These are phyloP conservation scores for Anoplopoma fimbria DNA, from an alignment of 2,113 vertebrate species.

Conservation along the genomic window DNA sequence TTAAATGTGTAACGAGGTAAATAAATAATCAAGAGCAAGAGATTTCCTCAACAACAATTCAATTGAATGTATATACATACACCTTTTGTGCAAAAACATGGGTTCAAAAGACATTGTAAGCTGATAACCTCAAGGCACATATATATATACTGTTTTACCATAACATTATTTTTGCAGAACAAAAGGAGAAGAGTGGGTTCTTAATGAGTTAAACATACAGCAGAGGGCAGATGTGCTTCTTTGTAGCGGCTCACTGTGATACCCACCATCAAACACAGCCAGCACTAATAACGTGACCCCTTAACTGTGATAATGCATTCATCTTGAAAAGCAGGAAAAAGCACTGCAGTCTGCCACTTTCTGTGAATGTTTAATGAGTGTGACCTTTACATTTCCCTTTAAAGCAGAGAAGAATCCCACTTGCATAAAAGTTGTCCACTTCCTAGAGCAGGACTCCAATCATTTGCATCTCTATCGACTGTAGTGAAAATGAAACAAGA, in stretches of 20 bases:
- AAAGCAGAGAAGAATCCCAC: conserved; percentile 16
- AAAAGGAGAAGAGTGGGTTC: conserved; percentile 53
- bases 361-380: conserved; percentile 47
- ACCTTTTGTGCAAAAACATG: conserved; percentile 69
- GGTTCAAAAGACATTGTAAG: conserved; percentile 68
- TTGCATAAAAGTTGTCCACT: conserved; percentile 47
- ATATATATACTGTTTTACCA: conserved; percentile 58
- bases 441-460: conserved; percentile 7
- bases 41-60: conserved; percentile 62
- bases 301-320: conserved; percentile 42
- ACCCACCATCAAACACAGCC: conserved; percentile 37
- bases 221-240: conserved; percentile 60
- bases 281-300: conserved; percentile 31
- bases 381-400: conserved; percentile 58
- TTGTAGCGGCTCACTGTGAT: conserved; percentile 43
- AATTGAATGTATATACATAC: conserved; percentile 70
- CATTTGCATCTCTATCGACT: conserved; percentile 24
- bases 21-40: conserved; percentile 68
- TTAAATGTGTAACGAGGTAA: conserved; percentile 60
- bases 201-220: conserved; percentile 43
- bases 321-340: conserved; percentile 38
- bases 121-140: conserved; percentile 73
- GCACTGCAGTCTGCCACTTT: conserved; percentile 16
- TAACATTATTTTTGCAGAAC: conserved; percentile 60
- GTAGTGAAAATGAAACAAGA: conserved; percentile 31